A percentile compares a stretch with the other conserved stretches of the same genome.
Conservation (phyloP, 1,140 invertebrate genomes). For the Drosophila sucinea region DNA sequence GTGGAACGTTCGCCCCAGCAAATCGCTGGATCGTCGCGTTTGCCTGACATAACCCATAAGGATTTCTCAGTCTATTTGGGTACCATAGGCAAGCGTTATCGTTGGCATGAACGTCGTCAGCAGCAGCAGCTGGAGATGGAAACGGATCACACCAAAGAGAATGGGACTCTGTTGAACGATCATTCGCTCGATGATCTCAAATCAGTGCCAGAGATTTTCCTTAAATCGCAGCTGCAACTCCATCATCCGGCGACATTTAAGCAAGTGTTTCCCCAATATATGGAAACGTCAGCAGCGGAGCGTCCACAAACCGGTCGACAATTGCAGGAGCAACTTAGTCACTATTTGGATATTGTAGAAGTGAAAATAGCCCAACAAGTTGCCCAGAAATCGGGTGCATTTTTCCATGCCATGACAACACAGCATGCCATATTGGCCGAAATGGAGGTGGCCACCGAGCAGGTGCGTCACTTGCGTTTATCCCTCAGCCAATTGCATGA, state of each 20-base stretch:
- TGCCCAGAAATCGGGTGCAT: slow-evolving; percentile 96
- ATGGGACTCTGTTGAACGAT: slow-evolving; percentile 25
- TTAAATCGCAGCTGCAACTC: slow-evolving; percentile 91
- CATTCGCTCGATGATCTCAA: slow-evolving; percentile 84
- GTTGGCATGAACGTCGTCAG: slow-evolving; percentile 84
- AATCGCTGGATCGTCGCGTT: slow-evolving; percentile 90
- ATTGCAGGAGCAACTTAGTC: slow-evolving; percentile 90
- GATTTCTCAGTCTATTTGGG: slow-evolving; percentile 96
- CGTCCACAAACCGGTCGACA: slow-evolving; percentile 81
- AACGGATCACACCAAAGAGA: slow-evolving; percentile 22
- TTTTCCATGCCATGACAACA: slow-evolving; percentile 98
- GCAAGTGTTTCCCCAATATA: slow-evolving; percentile 90
- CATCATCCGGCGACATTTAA: slow-evolving; percentile 93
- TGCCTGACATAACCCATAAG: slow-evolving; percentile 92
- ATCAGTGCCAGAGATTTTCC: slow-evolving; percentile 93
- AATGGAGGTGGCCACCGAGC: slow-evolving; percentile 91
- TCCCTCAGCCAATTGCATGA: slow-evolving; percentile 90
- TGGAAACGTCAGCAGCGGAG: slow-evolving; percentile 69
- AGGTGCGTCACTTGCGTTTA: slow-evolving; percentile 89
- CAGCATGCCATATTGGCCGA: slow-evolving; percentile 96
- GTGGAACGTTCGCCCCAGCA: slow-evolving; percentile 88
- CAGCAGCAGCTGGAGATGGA: slow-evolving; percentile 50
- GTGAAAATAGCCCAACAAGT: slow-evolving; percentile 98
- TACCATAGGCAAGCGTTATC: slow-evolving; percentile 87
- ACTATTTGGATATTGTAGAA: slow-evolving; percentile 97